Percentiles rank a stretch among this genome's conserved stretches.
Conservation (phyloP, 1,140 invertebrate species). For the Calosoma granatense region DNA sequence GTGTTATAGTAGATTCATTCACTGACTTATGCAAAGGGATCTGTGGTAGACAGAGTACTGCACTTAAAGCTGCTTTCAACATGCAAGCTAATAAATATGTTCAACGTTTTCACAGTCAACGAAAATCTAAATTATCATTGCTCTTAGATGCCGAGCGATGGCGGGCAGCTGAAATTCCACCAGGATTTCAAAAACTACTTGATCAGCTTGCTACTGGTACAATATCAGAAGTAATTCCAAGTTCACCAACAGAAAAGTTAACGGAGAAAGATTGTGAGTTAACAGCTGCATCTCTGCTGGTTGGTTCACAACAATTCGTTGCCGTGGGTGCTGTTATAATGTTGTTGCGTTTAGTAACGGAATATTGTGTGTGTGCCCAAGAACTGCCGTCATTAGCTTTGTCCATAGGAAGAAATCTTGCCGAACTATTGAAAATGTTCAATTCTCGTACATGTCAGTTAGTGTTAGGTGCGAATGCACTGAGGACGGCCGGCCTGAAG, state of each 20-base stretch:
- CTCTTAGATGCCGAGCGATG: constrained; percentile 87
- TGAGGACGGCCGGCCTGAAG: constrained; percentile 88
- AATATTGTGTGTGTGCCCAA: constrained; percentile 76
- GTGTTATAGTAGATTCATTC: constrained; percentile 70
- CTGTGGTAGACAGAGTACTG: constrained; percentile 67
- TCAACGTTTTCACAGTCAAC: constrained; percentile 80
- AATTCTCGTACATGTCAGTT: constrained; percentile 91
- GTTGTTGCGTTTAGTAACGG: constrained; percentile 76
- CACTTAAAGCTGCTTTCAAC: constrained; percentile 73
- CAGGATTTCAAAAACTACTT: constrained; percentile 78
- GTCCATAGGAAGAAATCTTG: constrained; percentile 64
- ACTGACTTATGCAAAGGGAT: constrained; percentile 63
- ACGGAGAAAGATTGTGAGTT: constrained; percentile 15
- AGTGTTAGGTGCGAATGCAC: constrained; percentile 89
- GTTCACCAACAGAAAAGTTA: constrained; percentile 21
- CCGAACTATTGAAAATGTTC: constrained; percentile 80
- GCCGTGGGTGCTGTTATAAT: constrained; percentile 78
- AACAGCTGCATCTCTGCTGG: constrained; percentile 44
- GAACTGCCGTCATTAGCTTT: constrained; percentile 54
- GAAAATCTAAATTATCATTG: constrained; percentile 72
- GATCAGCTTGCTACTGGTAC: constrained; percentile 51
- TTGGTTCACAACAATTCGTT: constrained; percentile 73
- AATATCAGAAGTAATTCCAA: constrained; percentile 27
- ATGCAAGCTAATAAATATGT: constrained; percentile 86
- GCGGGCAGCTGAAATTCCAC: constrained; percentile 85